Base-by-base conservation (phyloP, 2,888 invertebrate species). In the Adelphocoris suturalis region DNA sequence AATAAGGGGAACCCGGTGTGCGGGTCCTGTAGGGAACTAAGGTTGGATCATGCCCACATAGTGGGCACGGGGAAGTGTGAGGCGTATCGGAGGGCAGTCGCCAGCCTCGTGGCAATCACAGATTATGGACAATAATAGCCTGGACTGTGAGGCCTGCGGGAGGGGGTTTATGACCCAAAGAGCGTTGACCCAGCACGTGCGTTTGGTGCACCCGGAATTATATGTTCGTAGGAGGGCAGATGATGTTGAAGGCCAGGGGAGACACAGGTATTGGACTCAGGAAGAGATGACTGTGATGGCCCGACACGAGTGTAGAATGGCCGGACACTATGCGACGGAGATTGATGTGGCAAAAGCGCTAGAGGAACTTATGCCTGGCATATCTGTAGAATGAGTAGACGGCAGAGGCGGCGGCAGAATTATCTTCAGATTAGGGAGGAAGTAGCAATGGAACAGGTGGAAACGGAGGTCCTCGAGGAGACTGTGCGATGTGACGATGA, bases 51-150 rank as follows among this genome's bases (percentile, higher is more conserved):
- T 76, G 27, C 12, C 27, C 76, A 76, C 23, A 2, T 9, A 2
- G 16, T 12, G 76, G 37, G 23, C 7, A 16, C 93, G 92, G 94
- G 94, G 94, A 94, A 94, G 94, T 94, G 94, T 93, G 94, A 94
- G 94, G 94, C 94, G 94, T 94, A 94, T 94, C 94, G 94, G 93
- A 93, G 93, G 95, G 95, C 94, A 94, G 94, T 94, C 94, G 94
- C 94, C 94, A 94, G 94, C 94, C 94, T 80, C 93, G 94, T 94
- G 94, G 94, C 94, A 94, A 94, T 93, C 93, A 93, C 89, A 84
- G 84, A 86, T 55, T 52, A 37, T 84, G 68, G 82, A 52, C 89
- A 86, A 47, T 27, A 93, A 93, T 93, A 93, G 93, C 3, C 5
- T 12, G 93, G 93, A 92, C 93, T 93, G 75, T 37, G 28, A 93